Evolutionary conservation across 2,113 vertebrate genomes (phyloP), one percentile per base, ranked within the genome.

Genomic region (Alces alces): DNA sequence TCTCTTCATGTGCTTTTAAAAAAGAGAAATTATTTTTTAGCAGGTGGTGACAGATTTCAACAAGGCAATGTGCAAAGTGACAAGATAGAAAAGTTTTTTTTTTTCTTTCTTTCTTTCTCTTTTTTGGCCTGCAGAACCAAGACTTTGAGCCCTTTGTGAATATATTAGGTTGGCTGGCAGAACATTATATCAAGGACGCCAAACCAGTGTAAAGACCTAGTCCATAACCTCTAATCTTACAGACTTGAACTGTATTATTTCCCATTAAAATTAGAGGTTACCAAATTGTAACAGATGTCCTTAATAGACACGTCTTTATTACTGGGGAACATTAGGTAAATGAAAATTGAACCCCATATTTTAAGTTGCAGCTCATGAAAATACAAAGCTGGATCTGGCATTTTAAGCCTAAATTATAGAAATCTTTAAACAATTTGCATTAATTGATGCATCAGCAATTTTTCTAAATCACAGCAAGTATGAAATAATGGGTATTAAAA

Each of bases 211-310:
- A 98, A 98, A 98, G 98, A 92, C 98, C 97, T 95, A 97, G 79
- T 95, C 98, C 76, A 94, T 98, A 99, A 99, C 99, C 98, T 98
- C 98, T 99, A 99, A 99, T 99, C 99, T 99, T 98, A 97, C 28
- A 98, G 96, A 98, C 98, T 98, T 99, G 98, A 99, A 99, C 98
- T 99, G 98, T 99, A 95, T 99, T 98, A 99, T 99, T 99, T 99
- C 96, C 97, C 95, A 98, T 98, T 99, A 98, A 99, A 99, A 99
- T 99, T 99, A 99, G 98, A 98, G 98, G 99, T 98, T 99, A 98
- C 97, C 66, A 97, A 98, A 97, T 98, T 98, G 95, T 98, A 99
- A 98, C 98, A 99, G 99, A 99, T 99, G 99, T 99, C 98, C 98
- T 98, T 98, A 97, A 97, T 97, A 98, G 98, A 98, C 97, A 95